Evolutionary conservation across 1,140 invertebrate genomes (phyloP).

Genomic region (Melanaphis sacchari): DNA sequence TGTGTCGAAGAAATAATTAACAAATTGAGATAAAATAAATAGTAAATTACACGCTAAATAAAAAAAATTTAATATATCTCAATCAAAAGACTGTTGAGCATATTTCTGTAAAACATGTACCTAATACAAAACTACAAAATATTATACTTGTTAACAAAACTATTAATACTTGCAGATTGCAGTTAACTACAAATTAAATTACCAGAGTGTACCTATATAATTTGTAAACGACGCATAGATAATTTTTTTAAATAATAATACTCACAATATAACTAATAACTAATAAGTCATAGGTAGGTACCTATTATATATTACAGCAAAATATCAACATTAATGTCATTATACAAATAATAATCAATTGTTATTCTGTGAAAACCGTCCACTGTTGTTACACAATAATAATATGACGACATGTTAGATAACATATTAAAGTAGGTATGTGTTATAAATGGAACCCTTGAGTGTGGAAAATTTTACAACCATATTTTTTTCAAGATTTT

Average conservation of each 20-base stretch:
- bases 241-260: slow-evolving; percentile 7
- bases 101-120: neutral
- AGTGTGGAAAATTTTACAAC: neutral
- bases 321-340: neutral
- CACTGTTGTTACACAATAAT: neutral
- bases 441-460: neutral
- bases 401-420: neutral
- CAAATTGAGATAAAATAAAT: neutral
- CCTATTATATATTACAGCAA: neutral
- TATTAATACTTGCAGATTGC: neutral
- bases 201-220: neutral
- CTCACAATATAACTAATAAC: neutral
- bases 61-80: neutral
- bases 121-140: neutral
- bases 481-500: neutral
- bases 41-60: neutral
- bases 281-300: neutral
- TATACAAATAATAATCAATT: slow-evolving; percentile 1
- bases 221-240: neutral
- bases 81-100: neutral
- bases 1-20: neutral
- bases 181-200: neutral
- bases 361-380: neutral
- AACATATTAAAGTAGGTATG: neutral
- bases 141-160: neutral